Evolutionary conservation across 1,140 invertebrate species (phyloP).

Genomic region (Amphibalanus amphitrite): DNA sequence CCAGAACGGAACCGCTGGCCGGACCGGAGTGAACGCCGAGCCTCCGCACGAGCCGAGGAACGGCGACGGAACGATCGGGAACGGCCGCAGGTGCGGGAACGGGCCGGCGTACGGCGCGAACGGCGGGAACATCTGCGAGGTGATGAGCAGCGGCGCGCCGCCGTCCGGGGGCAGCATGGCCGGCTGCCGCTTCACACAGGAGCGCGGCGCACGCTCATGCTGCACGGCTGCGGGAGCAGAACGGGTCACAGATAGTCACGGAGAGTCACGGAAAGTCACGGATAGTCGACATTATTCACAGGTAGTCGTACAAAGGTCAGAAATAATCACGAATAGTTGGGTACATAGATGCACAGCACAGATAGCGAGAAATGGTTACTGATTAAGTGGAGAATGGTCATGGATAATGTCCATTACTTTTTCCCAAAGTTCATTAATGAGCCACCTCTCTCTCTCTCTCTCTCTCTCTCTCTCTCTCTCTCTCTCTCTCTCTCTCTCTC

Average conservation of each 20-base stretch:
- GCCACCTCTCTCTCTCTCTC: too few species aligned
- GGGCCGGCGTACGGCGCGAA: conserved; percentile 16
- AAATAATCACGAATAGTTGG: too few species aligned
- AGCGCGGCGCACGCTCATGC: conserved; percentile 63
- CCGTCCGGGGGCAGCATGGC: conserved; percentile 18
- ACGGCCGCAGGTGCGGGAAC: conserved; percentile 7
- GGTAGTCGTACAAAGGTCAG: too few species aligned
- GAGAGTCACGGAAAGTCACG: too few species aligned
- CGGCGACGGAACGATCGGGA: conserved; percentile 5
- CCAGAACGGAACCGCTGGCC: conserved; percentile 8
- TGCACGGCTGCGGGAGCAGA: conserved; percentile 49
- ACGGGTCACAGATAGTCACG: conserved; percentile 3
- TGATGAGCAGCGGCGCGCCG: conserved; percentile 17
- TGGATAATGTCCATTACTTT: too few species aligned
- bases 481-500: too few species aligned
- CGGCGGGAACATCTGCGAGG: conserved; percentile 21
- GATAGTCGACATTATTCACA: too few species aligned
- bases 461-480: too few species aligned
- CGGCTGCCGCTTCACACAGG: conserved; percentile 24
- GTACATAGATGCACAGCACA: too few species aligned
- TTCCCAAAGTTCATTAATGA: too few species aligned
- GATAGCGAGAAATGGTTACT: too few species aligned
- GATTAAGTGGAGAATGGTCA: too few species aligned
- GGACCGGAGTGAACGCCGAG: conserved; percentile 17
- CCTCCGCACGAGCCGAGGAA: conserved; percentile 9